phyloP scores from a whole-genome alignment of 2,888 invertebrate species.

The Microctonus hyperodae region DNA sequence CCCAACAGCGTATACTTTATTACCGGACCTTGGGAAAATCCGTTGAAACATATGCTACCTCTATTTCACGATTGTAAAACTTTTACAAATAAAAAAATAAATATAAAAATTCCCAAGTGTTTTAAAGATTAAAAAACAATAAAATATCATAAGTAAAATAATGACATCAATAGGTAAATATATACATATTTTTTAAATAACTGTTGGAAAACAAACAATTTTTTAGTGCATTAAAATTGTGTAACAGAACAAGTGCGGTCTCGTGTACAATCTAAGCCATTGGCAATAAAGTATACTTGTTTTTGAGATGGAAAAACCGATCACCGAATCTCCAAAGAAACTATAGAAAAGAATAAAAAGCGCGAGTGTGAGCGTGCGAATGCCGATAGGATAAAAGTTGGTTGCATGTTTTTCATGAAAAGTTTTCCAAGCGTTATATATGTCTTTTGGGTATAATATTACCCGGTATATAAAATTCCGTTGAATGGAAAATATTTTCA shows the following conservation, averaged over 20 bases:
- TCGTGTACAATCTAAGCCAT: constrained; percentile 20
- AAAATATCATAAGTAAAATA: neutral
- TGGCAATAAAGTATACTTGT: constrained; percentile 1
- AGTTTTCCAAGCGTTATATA: neutral
- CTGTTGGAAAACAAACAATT: neutral
- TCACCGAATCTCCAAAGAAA: neutral
- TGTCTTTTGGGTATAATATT: neutral
- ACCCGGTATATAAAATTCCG: neutral
- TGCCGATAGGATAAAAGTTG: neutral
- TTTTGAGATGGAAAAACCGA: neutral
- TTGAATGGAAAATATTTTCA: neutral
- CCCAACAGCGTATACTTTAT: constrained; percentile 2
- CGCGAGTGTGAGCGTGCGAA: neutral
- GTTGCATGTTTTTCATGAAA: constrained; percentile 4
- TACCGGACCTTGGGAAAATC: constrained; percentile 4
- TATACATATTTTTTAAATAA: neutral
- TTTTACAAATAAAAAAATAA: neutral
- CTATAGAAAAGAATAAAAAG: neutral
- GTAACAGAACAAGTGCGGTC: constrained; percentile 25
- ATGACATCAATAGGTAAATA: neutral
- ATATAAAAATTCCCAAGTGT: neutral
- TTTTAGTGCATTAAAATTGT: neutral
- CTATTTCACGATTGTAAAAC: neutral
- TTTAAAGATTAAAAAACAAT: neutral
- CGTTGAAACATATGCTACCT: neutral